Conservation (phyloP, 2,113 vertebrate species). For the Nothoprocta perdicaria region DNA sequence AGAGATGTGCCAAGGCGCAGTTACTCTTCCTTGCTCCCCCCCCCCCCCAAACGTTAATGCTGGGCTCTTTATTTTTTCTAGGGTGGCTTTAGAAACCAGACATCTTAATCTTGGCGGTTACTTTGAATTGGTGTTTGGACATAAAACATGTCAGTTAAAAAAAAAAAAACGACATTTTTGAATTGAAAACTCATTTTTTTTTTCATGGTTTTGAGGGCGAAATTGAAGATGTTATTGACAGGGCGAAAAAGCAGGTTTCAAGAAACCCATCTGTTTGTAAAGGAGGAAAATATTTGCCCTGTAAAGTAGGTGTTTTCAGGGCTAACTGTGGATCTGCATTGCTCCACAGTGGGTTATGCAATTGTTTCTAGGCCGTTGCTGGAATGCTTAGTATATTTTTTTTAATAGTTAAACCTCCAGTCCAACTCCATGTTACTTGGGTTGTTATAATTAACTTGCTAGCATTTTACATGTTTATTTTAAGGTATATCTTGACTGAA, state of each 20-base stretch:
- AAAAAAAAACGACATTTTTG: conserved; percentile 58
- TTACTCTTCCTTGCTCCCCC: not conserved
- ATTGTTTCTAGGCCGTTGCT: not conserved
- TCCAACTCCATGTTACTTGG: not conserved
- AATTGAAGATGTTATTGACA: not conserved
- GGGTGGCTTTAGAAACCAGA: not conserved
- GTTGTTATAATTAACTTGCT: not conserved
- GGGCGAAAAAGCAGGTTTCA: not conserved
- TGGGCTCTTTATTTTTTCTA: not conserved
- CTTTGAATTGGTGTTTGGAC: conserved; percentile 55
- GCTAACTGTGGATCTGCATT: not conserved
- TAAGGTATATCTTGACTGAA: rapidly evolving
- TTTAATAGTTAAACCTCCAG: not conserved
- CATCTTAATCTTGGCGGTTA: not conserved
- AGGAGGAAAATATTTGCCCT: not conserved
- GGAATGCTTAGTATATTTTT: not conserved
- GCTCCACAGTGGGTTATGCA: not conserved
- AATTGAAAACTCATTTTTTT: not conserved
- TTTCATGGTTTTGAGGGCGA: conserved; percentile 11
- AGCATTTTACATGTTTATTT: not conserved
- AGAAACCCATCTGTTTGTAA: not conserved
- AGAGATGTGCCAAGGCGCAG: not conserved
- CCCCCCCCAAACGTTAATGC: not conserved
- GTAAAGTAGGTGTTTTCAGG: rapidly evolving
- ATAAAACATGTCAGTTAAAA: conserved; percentile 47